Evolutionary conservation across 1,140 invertebrate genomes (phyloP), one percentile per base, ranked within the genome.

Genomic region (Eubasilissa regina): DNA sequence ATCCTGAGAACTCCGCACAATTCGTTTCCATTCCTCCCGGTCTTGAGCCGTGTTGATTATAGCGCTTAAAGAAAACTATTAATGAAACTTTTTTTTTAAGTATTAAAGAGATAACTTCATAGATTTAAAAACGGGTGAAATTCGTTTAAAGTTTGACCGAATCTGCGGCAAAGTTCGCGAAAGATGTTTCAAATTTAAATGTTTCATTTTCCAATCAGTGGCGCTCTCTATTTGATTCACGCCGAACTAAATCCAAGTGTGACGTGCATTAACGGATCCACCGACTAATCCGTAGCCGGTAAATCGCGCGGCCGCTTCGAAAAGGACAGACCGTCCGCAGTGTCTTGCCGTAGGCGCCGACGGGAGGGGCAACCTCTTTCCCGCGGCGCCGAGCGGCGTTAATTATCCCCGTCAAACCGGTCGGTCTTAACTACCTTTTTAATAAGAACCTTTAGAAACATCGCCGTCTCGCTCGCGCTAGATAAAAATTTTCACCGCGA

Each of bases 371-470:
- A 6, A 13, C 3, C 19, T n/a, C 13, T 64, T 64, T 64, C 10
- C 10, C 1, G 0, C 60, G 25, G 25, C 10, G 55, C 12, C 15
- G 60, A 64, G n/a, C 6, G 19, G 60, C 35, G 60, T 43, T 64
- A 64, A 64, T 64, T 64, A 64, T 43, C 25, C 35, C 13, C 60
- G 11, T 44, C 43, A 48, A 48, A 51, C 66, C 66, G 66, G 53
- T 15, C 21, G 43, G 35, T 25, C 74, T 81, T 81, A 81, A 81
- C 56, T 68, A 77, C 75, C 76, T 81, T 77, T n/a, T 81, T 78
- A 81, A 81, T 81, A 78, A 53, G 47, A 81, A 66, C 77, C 76
- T 75, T 60, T 47, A 44, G 43, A 56, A 55, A 35, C 75, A 21
- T 74, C 35, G 68, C 25, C 55, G 58, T 81, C 80, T 58, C 72